These are phyloP conservation scores for Tricholaema leucomelas DNA, from an alignment of 2,113 vertebrate species.

Conservation along the genomic window DNA sequence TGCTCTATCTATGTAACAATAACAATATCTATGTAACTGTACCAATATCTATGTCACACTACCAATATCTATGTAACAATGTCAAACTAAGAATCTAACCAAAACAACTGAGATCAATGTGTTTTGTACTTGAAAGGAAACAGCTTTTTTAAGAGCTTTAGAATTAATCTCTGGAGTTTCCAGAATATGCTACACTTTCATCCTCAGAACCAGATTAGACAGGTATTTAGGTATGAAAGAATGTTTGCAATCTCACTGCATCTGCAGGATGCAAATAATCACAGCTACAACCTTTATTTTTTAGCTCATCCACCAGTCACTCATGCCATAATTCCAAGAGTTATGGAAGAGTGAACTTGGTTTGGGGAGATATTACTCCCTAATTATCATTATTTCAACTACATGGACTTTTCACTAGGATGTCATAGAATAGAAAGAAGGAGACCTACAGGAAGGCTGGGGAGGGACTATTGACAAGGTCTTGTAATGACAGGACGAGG, in stretches of 20 bases:
- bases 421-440: neutral
- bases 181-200: neutral
- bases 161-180: neutral
- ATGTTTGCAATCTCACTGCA: neutral
- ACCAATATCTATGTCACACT: no score
- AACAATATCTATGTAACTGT: no score
- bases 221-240: neutral
- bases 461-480: no score
- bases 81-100: neutral
- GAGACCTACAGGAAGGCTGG: no score
- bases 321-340: neutral
- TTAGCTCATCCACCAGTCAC: neutral
- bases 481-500: no score
- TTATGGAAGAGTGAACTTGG: neutral
- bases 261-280: neutral
- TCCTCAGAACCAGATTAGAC: neutral
- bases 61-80: neutral
- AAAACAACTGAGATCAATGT: neutral
- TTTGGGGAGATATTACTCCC: neutral
- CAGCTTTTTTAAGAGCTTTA: neutral
- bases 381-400: neutral
- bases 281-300: neutral
- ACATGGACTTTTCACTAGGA: neutral
- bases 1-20: neutral
- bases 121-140: neutral